Conservation (phyloP, 2,113 vertebrate species). For the Pelecanus crispus region DNA sequence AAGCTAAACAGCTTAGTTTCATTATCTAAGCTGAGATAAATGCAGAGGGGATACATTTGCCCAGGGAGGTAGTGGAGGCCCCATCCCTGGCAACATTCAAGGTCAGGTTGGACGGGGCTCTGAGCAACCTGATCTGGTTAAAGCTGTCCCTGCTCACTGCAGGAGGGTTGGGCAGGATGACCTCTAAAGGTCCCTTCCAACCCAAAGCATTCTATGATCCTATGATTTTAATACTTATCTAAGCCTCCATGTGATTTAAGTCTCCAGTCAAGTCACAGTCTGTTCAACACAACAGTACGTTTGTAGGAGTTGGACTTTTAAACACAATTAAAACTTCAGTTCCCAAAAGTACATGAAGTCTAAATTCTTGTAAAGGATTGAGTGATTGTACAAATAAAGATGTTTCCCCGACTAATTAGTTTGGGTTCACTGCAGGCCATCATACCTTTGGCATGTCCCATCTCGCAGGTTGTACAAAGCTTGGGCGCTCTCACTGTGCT, state of each 20-base stretch:
- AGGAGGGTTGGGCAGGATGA: too few relatives aligned
- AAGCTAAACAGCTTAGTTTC: constrained; percentile 50
- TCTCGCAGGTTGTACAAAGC: neutral
- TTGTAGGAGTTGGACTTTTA: neutral
- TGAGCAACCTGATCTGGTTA: too few relatives aligned
- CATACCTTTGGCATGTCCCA: neutral
- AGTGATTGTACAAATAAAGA: neutral
- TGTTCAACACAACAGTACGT: neutral
- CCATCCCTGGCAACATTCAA: too few relatives aligned
- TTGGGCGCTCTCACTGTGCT: neutral
- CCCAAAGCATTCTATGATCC: too few relatives aligned
- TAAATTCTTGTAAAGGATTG: neutral
- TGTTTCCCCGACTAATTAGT: neutral
- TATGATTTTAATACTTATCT: constrained; percentile 28
- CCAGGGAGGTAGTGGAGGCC: too few relatives aligned
- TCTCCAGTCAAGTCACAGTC: neutral
- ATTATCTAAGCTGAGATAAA: constrained; percentile 33
- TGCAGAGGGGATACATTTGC: constrained; percentile 23
- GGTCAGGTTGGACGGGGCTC: too few relatives aligned
- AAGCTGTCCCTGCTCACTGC: too few relatives aligned
- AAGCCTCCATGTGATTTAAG: neutral
- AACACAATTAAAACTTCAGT: constrained; percentile 7
- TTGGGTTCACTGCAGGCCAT: neutral
- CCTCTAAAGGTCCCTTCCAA: too few relatives aligned
- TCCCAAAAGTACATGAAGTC: neutral